Base-by-base conservation (phyloP, 2,113 vertebrate genomes). In the Brachyhypopomus occidentalis region DNA sequence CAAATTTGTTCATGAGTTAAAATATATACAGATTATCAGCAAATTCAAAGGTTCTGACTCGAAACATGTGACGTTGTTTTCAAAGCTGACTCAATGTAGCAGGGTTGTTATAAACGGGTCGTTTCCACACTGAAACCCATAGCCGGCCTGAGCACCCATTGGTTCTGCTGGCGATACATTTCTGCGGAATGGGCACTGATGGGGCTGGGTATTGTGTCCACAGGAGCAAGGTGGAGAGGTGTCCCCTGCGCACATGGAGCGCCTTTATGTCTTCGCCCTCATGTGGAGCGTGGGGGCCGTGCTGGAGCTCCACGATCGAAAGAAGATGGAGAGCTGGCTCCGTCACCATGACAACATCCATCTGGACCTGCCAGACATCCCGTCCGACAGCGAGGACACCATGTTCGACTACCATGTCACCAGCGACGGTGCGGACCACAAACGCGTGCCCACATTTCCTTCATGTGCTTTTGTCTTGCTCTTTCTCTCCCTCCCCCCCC, bases 251-350 rank as follows among this genome's bases (percentile, higher is more conserved):
- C 93, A 96, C 86, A 86, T 98, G 91, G 96, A 94, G 87, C 92
- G 95, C 4, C 89, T 99, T 11, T 98, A 96, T 7, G n/a, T 96
- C 70, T 98, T 99, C 72, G 93, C 96, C 8, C 91, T 99, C 34
- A 96, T 98, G 95, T 99, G 98, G 97, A 98, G 98, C 36, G 5
- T 96, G 0, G 97, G 98, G 17, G 96, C 98, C 0, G 62, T 94
- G 52, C 89, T 99, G 63, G 97, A 98, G 77, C 85, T 91, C 70
- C 95, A 95, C 0, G 95, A 96, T 84, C 92, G 97, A 56, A 88
- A 81, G 69, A 95, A 92, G 83, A 86, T 99, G 93, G 98, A 98
- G 79, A 83, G 72, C 9, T 97, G 97, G 96, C 94, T 99, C 55
- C 92, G 94, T 66, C 86, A 84, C 0, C 92, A 93, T 75, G 84